Conservation (phyloP, 2,888 invertebrate genomes). For the Orchesellides sinensis region DNA sequence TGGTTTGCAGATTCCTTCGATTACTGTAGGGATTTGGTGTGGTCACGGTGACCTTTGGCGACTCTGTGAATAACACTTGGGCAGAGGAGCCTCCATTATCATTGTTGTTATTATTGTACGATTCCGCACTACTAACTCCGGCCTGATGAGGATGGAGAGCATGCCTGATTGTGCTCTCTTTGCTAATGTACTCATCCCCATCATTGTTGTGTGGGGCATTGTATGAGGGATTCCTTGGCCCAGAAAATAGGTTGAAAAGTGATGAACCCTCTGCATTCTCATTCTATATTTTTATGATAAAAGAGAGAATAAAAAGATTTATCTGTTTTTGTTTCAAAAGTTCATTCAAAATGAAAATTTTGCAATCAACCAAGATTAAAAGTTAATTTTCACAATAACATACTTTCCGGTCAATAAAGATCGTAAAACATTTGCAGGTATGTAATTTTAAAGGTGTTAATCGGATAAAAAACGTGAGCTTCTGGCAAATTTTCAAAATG, state of each 20-base stretch:
- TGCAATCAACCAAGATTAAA: slow-evolving; percentile 11
- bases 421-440: not conserved
- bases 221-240: slow-evolving; percentile 62
- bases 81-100: slow-evolving; percentile 31
- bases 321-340: slow-evolving; percentile 28
- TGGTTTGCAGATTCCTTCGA: slow-evolving; percentile 55
- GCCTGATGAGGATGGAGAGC: not conserved
- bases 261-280: slow-evolving; percentile 57
- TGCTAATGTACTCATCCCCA: slow-evolving; percentile 15
- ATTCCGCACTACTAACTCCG: slow-evolving; percentile 29
- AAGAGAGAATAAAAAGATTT: slow-evolving; percentile 14
- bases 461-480: too few relatives aligned
- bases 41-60: slow-evolving; percentile 57
- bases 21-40: slow-evolving; percentile 30
- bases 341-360: slow-evolving; percentile 16
- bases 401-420: slow-evolving; percentile 41
- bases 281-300: slow-evolving; percentile 33
- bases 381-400: not conserved
- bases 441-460: too few relatives aligned
- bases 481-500: too few relatives aligned
- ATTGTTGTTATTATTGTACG: slow-evolving; percentile 11
- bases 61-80: slow-evolving; percentile 67
- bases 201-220: slow-evolving; percentile 37
- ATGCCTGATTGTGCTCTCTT: slow-evolving; percentile 19
- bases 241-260: slow-evolving; percentile 65